Evolutionary conservation across 2,113 vertebrate genomes (phyloP).

Genomic region (Anser brachyrhynchus): DNA sequence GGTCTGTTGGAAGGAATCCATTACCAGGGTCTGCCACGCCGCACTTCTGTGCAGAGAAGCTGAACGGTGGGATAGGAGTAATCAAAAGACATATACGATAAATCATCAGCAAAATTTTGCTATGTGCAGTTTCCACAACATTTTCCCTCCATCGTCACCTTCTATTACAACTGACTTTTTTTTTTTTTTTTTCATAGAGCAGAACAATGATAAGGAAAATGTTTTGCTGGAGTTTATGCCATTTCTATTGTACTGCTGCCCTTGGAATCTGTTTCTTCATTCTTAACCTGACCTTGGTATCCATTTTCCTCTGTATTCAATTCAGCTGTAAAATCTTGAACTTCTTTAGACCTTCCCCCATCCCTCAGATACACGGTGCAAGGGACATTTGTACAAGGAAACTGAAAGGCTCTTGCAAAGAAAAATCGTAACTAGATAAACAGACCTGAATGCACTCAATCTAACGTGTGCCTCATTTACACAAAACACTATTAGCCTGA

Average conservation of each 20-base stretch:
- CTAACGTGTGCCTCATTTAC: constrained; percentile 51
- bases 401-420: constrained; percentile 28
- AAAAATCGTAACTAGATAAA: constrained; percentile 15
- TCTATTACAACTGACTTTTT: background rate
- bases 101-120: constrained; percentile 1
- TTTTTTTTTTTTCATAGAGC: constrained; percentile 20
- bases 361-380: background rate
- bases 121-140: background rate
- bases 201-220: constrained; percentile 32
- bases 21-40: background rate
- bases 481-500: constrained; percentile 44
- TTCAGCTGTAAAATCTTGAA: constrained; percentile 68
- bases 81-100: background rate
- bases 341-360: constrained; percentile 41
- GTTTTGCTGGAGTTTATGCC: constrained; percentile 47
- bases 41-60: background rate
- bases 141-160: background rate
- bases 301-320: constrained; percentile 48
- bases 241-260: constrained; percentile 48
- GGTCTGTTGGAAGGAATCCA: background rate
- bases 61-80: background rate
- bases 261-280: constrained; percentile 73
- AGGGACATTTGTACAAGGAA: constrained; percentile 24
- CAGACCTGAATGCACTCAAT: constrained; percentile 1
- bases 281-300: constrained; percentile 70